Evolutionary conservation across 2,797 vertebrate species (phyloP), one percentile per base, ranked within the genome.

Genomic region (Lacerta viridis): DNA sequence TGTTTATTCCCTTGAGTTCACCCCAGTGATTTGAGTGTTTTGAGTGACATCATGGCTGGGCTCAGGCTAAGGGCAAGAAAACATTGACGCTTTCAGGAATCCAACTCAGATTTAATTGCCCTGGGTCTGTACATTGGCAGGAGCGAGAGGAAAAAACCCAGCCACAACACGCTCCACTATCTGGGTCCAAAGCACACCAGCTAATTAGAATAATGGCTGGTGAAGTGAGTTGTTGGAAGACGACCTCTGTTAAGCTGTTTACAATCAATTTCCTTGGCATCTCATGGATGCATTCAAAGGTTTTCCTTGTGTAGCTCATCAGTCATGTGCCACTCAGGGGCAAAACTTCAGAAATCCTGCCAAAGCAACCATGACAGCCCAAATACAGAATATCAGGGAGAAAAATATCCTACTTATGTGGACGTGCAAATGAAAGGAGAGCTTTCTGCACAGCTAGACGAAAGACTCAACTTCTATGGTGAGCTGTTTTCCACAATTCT

Each of bases 81-180:
- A 80, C 78, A 90, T 59, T 17, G 41, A 84, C 20, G 59, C 29
- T 81, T 81, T 87, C 68, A 77, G 59, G 64, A 87, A 87, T 88
- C 75, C 83, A 90, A 50, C 84, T 72, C 61, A 81, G 86, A 71
- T 76, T 88, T 89, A 92, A 94, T 92, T 93, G 83, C 82, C 87
- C 87, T 55, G 50, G 50, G 50, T 55, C 50, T 87, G 85, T 81
- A 90, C 80, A 90, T 71, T 92, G 77, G 66, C 82, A 79, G 29
- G 33, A 88, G 82, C 64, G 68, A 87, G 72, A 64, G 59, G 25
- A 18, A 55, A 69, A 61, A 1, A 41, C 86, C 88, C 75, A 92
- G 79, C 84, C 1, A 3, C 25, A 75, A 25, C 71, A 76, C 43
- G n/a, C 68, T 77, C 87, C 83, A 4, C 0, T 5, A 33, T 20